Evolutionary conservation across 2,113 vertebrate genomes (phyloP), one percentile per base, ranked within the genome.

Genomic region (Cyprinus carpio): DNA sequence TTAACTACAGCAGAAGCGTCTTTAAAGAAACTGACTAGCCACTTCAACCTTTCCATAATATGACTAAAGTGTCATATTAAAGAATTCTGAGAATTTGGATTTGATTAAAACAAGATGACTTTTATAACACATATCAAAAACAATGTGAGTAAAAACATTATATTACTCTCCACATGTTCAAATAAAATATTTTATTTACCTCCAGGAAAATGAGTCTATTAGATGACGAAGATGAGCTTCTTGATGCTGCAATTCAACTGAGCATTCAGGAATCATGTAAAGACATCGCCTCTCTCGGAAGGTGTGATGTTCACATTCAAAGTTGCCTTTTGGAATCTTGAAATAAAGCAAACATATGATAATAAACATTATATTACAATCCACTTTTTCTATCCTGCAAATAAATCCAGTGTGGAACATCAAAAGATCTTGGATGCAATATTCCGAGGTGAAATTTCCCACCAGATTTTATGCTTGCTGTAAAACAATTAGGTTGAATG

Each of bases 201-300:
- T 74, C 23, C 46, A 84, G 65, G 77, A 34, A 67, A 78, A 90
- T 95, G 94, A 93, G 96, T 25, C 84, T 74, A 54, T 85, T 87
- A 31, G 92, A 95, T 15, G 95, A 94, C 27, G 95, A 96, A 2
- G 92, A 87, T n/a, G 74, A 94, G 15, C 93, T 96, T 83, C 90
- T 94, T 75, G 93, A 92, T 37, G 94, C 93, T 86, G 92, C 94
- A 58, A 83, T 96, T 77, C 95, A 96, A 84, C 90, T 95, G 89
- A 95, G 93, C 87, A 93, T 96, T 87, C 89, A 96, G 84, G 96
- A 97, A 83, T 95, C 95, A 3, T 94, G 83, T 82, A 90, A 90
- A 85, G 88, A 74, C 43, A 75, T 75, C 4, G 60, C 84, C 76
- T 89, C 64, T 83, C 83, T 88, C 80, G 90, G 92, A 88, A 95